Percentiles rank a stretch among this genome's conserved stretches.
phyloP scores from a whole-genome alignment of 1,140 invertebrate species.

The Calycopis cecrops region DNA sequence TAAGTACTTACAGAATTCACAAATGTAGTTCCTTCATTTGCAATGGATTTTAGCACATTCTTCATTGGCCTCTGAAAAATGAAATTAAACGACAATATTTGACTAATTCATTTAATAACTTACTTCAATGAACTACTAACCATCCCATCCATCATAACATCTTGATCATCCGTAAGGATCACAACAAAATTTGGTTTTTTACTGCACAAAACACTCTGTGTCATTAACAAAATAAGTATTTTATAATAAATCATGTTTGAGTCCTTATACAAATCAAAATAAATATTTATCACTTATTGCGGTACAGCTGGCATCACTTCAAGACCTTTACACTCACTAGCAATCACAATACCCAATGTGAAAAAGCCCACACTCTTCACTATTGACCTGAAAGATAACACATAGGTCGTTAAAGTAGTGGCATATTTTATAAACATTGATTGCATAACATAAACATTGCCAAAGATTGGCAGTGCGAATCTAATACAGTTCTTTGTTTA shows the following conservation, averaged over 20 bases:
- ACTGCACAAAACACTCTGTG: conserved; percentile 31
- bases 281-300: conserved; percentile 39
- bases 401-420: conserved; percentile 21
- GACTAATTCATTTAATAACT: conserved; percentile 51
- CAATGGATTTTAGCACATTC: conserved; percentile 79
- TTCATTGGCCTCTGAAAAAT: conserved; percentile 80
- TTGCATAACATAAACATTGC: no score
- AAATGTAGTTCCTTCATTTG: conserved; percentile 80
- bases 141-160: conserved; percentile 84
- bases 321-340: conserved; percentile 80
- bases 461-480: no score
- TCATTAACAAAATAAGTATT: conserved; percentile 38
- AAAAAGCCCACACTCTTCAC: conserved; percentile 83
- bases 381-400: conserved; percentile 77
- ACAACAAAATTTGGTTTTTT: conserved; percentile 84
- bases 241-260: conserved; percentile 50
- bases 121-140: conserved; percentile 71
- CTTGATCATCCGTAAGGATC: conserved; percentile 91
- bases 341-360: conserved; percentile 79
- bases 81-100: conserved; percentile 50
- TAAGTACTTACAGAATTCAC: conserved; percentile 81
- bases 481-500: no score
- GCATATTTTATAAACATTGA: neutral
- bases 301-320: conserved; percentile 77
- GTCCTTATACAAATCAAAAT: conserved; percentile 15